Evolutionary conservation across 1,140 invertebrate genomes (phyloP).

Genomic region (Daktulosphaira vitifoliae): DNA sequence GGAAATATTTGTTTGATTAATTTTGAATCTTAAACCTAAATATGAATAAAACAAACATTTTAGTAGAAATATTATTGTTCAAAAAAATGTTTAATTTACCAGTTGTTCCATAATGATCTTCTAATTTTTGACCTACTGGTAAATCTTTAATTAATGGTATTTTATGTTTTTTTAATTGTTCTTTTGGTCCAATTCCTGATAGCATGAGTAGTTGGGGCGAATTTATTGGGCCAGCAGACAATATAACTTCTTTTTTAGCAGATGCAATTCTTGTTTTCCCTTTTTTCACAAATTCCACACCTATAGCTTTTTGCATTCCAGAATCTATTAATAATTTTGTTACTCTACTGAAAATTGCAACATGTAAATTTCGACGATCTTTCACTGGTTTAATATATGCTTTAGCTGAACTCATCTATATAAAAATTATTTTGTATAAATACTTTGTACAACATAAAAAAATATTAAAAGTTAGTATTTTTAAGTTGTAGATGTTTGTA

Average conservation of each 20-base stretch:
- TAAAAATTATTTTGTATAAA: no score
- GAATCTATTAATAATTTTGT: constrained; percentile 59
- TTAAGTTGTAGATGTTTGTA: no score
- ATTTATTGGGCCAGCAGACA: constrained; percentile 60
- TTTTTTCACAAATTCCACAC: constrained; percentile 56
- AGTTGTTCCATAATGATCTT: constrained; percentile 57
- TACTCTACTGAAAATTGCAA: constrained; percentile 56
- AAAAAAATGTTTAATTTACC: background rate
- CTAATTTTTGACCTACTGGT: constrained; percentile 67
- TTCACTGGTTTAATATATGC: constrained; percentile 51
- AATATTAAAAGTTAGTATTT: no score
- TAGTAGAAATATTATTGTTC: no score
- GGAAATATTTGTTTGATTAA: constrained; percentile 52
- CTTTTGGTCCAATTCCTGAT: constrained; percentile 61
- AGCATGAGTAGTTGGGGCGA: constrained; percentile 62
- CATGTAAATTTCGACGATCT: constrained; percentile 57
- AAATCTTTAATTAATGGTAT: constrained; percentile 57
- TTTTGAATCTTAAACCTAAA: constrained; percentile 58
- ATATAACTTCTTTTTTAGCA: constrained; percentile 55
- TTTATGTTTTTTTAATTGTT: constrained; percentile 57
- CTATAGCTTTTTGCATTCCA: constrained; percentile 51
- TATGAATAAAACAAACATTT: constrained; percentile 35
- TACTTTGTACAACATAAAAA: no score
- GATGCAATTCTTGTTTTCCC: constrained; percentile 44
- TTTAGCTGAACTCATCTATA: constrained; percentile 50